Percentiles rank a stretch among this genome's conserved stretches.
phyloP scores from a whole-genome alignment of 2,113 vertebrate species.

The Corydoras sp. region DNA sequence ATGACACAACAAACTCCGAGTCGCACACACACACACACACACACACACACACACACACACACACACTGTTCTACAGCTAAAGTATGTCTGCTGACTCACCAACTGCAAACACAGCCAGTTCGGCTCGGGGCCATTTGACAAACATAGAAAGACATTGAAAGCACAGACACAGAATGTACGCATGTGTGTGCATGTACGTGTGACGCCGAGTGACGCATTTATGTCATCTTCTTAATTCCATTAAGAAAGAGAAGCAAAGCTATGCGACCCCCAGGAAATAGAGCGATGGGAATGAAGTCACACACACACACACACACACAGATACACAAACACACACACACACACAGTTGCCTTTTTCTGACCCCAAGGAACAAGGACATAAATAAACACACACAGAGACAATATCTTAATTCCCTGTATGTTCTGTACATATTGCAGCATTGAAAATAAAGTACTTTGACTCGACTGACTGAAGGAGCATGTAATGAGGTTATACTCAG shows the following conservation, averaged over 20 bases:
- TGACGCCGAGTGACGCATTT: neutral
- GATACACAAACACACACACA: neutral
- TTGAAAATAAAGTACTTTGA: too few relatives aligned
- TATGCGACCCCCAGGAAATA: neutral
- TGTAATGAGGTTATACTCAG: too few relatives aligned
- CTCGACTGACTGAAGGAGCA: too few relatives aligned
- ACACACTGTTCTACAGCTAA: conserved; percentile 24
- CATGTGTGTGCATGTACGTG: neutral
- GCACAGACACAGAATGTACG: neutral
- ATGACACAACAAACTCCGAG: neutral
- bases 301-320: too few relatives aligned
- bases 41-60: conserved; percentile 32
- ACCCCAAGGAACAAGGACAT: neutral
- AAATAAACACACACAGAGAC: too few relatives aligned
- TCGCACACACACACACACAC: conserved; percentile 27
- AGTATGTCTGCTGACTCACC: conserved; percentile 50
- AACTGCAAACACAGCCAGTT: conserved; percentile 56
- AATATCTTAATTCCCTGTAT: too few relatives aligned
- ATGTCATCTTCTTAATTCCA: neutral
- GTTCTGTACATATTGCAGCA: too few relatives aligned
- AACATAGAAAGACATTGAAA: neutral
- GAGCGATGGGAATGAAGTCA: neutral
- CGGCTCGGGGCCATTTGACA: conserved; percentile 36
- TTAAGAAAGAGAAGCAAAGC: neutral
- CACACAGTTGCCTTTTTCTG: neutral